A percentile compares a stretch with the other conserved stretches of the same genome.
Evolutionary conservation across 2,113 vertebrate genomes (phyloP).

Genomic region (Trochalopteron elliotii): DNA sequence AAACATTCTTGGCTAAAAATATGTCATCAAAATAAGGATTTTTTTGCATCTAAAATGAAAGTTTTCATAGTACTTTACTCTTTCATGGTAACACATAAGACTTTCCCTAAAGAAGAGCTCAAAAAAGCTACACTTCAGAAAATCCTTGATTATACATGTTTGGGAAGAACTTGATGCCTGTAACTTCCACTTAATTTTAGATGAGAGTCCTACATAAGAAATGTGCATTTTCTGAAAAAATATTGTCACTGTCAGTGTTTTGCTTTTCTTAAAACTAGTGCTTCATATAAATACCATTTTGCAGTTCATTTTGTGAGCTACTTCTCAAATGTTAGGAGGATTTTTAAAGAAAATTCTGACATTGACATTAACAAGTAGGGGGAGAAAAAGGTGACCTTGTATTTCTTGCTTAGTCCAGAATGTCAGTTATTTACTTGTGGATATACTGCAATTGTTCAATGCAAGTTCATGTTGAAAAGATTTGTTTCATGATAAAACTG

Average conservation of each 20-base stretch:
- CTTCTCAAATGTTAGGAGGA: conserved; percentile 51
- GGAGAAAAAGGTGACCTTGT: conserved; percentile 13
- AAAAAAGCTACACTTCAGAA: not conserved
- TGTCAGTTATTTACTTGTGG: conserved; percentile 57
- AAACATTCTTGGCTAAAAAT: conserved; percentile 35
- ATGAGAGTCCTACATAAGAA: conserved; percentile 44
- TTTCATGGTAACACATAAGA: not conserved
- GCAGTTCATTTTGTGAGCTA: conserved; percentile 40
- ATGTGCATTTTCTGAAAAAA: conserved; percentile 33
- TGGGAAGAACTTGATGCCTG: conserved; percentile 14
- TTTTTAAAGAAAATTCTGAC: conserved; percentile 35
- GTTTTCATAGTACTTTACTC: not conserved
- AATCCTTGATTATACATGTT: conserved; percentile 26
- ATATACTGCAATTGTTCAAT: conserved; percentile 27
- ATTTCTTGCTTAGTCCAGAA: conserved; percentile 34
- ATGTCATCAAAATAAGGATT: not conserved
- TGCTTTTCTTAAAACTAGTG: conserved; percentile 52
- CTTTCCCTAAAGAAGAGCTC: not conserved
- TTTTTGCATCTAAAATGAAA: not conserved
- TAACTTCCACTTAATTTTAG: conserved; percentile 54
- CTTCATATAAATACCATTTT: conserved; percentile 49
- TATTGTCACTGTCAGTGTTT: conserved; percentile 48
- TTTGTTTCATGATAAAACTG: conserved; percentile 33
- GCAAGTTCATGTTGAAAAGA: conserved; percentile 34
- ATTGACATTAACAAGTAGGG: conserved; percentile 24